Evolutionary conservation across 2,888 invertebrate species (phyloP), one percentile per base, ranked within the genome.

Genomic region (Argynnis bischoffii): DNA sequence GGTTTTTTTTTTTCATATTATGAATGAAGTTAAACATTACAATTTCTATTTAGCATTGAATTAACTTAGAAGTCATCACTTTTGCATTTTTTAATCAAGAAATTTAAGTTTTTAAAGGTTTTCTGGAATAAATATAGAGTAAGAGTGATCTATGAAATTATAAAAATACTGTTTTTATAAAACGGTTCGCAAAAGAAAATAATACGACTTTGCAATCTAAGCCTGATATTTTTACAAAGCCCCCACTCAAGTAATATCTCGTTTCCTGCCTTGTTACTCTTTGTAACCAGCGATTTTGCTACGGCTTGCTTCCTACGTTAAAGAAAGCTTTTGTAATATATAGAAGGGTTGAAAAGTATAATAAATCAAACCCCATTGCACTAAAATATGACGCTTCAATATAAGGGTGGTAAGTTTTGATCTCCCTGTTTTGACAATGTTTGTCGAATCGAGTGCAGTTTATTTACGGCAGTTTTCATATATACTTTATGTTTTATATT

Each of bases 231-330:
- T 35, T 16, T n/a, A 50, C 60, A 50, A 60, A 50, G 60, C 60
- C 26, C 60, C 50, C 18, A 51, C 35, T 60, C 51, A 14, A 60
- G 31, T 51, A 60, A 35, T 51, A 51, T 60, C 50, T 60, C 47
- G 60, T 60, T 60, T 60, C 60, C 60, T 60, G 50, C 60, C 60
- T 60, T 51, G 60, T 60, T 60, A 51, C 60, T 60, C 51, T 60
- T 60, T 60, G 60, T 60, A 51, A 57, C 56, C 56, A 41, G 18
- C 16, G 57, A 57, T 60, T 21, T 57, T 47, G 57, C 50, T 26
- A 50, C 60, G 60, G 6, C 48, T 60, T 60, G n/a, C 50, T 60
- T 31, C 50, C 60, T 60, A 50, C 50, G 50, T 16, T 60, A 60
- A 50, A 60, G 14, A 46, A 57, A 16, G 60, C 60, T 50, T 16